Evolutionary conservation across 92 coral and sea anemone genomes (phyloP).

Genomic region (Zoanthus sociatus): DNA sequence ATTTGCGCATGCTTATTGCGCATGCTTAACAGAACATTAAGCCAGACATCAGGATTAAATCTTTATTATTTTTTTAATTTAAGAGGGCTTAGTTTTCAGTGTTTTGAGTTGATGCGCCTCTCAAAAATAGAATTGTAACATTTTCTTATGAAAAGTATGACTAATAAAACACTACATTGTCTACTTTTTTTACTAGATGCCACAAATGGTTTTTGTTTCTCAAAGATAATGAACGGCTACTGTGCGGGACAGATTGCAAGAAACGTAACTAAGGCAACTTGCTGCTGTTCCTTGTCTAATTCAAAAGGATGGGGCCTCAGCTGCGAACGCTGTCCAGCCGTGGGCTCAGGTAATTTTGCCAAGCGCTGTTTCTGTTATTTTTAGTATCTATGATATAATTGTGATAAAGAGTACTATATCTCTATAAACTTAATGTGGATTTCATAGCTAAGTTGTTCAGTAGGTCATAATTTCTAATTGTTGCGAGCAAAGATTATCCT

Average conservation of each 20-base stretch:
- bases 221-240: conserved; percentile 31
- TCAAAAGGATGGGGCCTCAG: conserved; percentile 29
- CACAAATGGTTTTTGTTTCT: conserved; percentile 20
- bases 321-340: conserved; percentile 45
- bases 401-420: no score
- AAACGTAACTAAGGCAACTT: conserved; percentile 35
- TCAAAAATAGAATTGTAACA: no score
- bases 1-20: no score
- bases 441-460: background rate
- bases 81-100: no score
- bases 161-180: background rate
- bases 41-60: no score
- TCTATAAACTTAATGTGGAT: no score
- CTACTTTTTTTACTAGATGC: background rate
- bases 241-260: conserved; percentile 22
- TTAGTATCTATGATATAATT: no score
- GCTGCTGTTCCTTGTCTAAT: conserved; percentile 36
- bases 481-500: no score
- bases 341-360: conserved; percentile 27
- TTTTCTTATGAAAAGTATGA: background rate
- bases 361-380: no score
- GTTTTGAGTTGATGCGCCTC: no score
- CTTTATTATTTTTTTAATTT: no score
- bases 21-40: no score
- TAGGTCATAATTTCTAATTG: background rate